Evolutionary conservation across 2,797 vertebrate species (phyloP).

Genomic region (Microcaecilia unicolor): DNA sequence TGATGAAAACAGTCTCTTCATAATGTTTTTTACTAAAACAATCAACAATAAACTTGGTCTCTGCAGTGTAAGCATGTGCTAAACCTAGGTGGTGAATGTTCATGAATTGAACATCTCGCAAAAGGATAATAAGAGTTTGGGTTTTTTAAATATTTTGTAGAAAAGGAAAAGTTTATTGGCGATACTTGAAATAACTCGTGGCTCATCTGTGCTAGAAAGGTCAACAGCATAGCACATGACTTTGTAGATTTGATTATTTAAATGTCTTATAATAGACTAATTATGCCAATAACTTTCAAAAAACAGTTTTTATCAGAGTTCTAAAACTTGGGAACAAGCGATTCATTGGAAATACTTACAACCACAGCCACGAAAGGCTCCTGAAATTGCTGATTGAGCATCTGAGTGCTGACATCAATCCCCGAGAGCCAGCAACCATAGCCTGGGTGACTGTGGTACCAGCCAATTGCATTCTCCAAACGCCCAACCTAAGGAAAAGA

Average conservation of each 20-base stretch:
- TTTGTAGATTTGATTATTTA: not conserved
- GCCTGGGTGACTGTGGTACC: slow-evolving; percentile 98
- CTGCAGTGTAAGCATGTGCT: too few relatives aligned
- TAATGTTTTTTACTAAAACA: too few relatives aligned
- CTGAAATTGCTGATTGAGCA: slow-evolving; percentile 98
- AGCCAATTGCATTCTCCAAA: slow-evolving; percentile 95
- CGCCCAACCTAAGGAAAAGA: slow-evolving; percentile 74
- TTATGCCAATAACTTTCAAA: too few relatives aligned
- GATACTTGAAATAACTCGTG: too few relatives aligned
- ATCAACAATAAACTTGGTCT: too few relatives aligned
- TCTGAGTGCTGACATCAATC: slow-evolving; percentile 97
- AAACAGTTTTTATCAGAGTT: not conserved
- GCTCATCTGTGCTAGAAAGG: too few relatives aligned
- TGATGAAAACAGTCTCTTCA: too few relatives aligned
- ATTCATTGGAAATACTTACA: slow-evolving; percentile 79
- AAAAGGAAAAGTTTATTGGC: too few relatives aligned
- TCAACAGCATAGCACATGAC: not conserved
- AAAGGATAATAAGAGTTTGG: too few relatives aligned
- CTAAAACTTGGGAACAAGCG: not conserved
- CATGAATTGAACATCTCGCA: too few relatives aligned
- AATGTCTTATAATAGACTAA: slow-evolving; percentile 31
- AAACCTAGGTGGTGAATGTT: too few relatives aligned
- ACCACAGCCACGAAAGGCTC: slow-evolving; percentile 97
- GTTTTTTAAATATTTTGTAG: too few relatives aligned
- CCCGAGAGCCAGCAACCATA: slow-evolving; percentile 98